A percentile compares a stretch with the other conserved stretches of the same genome.
phyloP scores from a whole-genome alignment of 1,140 invertebrate genomes.

The Bombus cullumanus region DNA sequence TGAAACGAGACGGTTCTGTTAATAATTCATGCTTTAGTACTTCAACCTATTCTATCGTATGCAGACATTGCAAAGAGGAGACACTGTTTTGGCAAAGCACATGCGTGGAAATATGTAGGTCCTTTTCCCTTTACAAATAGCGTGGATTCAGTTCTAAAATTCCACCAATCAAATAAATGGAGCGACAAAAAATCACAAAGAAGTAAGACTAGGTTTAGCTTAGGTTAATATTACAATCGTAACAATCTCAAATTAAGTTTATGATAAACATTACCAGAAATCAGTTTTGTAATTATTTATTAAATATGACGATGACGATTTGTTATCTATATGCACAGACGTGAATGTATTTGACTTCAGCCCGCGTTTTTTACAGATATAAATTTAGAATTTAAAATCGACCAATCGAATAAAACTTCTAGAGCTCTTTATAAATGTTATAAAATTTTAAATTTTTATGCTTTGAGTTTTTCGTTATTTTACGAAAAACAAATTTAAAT shows the following conservation, averaged over 20 bases:
- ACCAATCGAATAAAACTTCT: not conserved
- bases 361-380: not conserved
- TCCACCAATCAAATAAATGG: not conserved
- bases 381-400: not conserved
- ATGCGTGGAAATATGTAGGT: slow-evolving; percentile 12
- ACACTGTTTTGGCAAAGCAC: slow-evolving; percentile 18
- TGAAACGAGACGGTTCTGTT: not conserved
- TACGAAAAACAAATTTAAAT: too few species aligned
- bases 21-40: slow-evolving; percentile 13
- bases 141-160: not conserved
- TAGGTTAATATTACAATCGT: not conserved
- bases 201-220: not conserved
- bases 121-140: not conserved
- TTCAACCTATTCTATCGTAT: not conserved
- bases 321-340: not conserved
- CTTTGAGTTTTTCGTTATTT: too few species aligned
- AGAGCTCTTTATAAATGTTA: not conserved
- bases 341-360: not conserved
- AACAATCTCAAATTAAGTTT: not conserved
- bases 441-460: not conserved
- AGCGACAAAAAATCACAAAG: not conserved
- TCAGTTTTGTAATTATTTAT: not conserved
- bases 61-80: not conserved
- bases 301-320: not conserved
- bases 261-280: not conserved